A percentile compares a stretch with the other conserved stretches of the same genome.
phyloP scores from a whole-genome alignment of 2,113 vertebrate genomes.

The Chaetodon trifascialis region DNA sequence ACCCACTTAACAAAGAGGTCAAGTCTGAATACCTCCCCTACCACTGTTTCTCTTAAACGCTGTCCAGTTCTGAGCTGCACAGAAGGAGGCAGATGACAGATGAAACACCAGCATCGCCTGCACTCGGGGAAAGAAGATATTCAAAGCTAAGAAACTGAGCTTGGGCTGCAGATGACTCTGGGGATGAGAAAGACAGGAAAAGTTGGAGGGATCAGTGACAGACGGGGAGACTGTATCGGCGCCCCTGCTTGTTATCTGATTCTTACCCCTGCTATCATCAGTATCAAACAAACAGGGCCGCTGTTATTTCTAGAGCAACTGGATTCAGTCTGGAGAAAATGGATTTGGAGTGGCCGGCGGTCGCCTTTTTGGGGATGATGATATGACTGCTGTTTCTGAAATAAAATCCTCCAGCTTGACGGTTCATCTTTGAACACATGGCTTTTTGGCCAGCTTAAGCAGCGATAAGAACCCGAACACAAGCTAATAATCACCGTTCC shows the following conservation, averaged over 20 bases:
- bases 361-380: neutral
- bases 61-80: slow-evolving; percentile 11
- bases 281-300: slow-evolving; percentile 33
- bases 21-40: neutral
- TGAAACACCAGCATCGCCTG: slow-evolving; percentile 21
- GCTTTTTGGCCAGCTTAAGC: slow-evolving; percentile 32
- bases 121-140: slow-evolving; percentile 57
- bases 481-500: slow-evolving; percentile 53
- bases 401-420: slow-evolving; percentile 13
- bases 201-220: slow-evolving; percentile 36
- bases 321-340: slow-evolving; percentile 19
- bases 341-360: slow-evolving; percentile 34
- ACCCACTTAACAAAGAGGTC: slow-evolving; percentile 4
- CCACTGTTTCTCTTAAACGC: slow-evolving; percentile 1
- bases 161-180: slow-evolving; percentile 26
- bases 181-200: slow-evolving; percentile 60
- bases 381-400: slow-evolving; percentile 19
- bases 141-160: slow-evolving; percentile 40
- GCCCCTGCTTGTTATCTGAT: slow-evolving; percentile 60
- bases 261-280: slow-evolving; percentile 37
- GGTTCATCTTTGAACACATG: slow-evolving; percentile 28
- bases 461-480: slow-evolving; percentile 17
- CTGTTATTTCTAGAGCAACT: slow-evolving; percentile 41
- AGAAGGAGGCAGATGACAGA: slow-evolving; percentile 34
- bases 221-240: slow-evolving; percentile 34